Conservation (phyloP, 1,140 invertebrate genomes). For the Coboldia fuscipes region DNA sequence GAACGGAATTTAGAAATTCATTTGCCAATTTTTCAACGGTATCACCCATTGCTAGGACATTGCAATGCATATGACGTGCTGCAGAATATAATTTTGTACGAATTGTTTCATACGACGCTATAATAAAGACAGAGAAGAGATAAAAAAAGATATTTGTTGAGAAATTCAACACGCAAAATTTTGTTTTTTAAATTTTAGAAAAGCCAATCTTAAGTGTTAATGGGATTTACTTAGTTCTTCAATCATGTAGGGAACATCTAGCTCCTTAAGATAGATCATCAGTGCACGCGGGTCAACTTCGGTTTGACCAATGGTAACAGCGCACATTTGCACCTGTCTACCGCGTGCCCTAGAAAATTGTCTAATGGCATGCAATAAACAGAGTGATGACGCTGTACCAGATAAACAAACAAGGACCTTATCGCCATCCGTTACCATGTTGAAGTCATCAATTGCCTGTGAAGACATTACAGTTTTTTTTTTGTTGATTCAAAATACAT, state of each 20-base stretch:
- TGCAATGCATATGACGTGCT: constrained; percentile 55
- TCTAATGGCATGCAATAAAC: constrained; percentile 58
- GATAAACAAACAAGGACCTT: constrained; percentile 67
- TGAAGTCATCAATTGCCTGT: constrained; percentile 58
- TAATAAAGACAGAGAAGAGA: neutral
- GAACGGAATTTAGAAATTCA: constrained; percentile 62
- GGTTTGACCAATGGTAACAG: constrained; percentile 33
- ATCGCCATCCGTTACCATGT: constrained; percentile 70
- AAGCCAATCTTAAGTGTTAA: too few species aligned
- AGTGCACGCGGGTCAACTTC: constrained; percentile 40
- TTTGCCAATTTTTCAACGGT: constrained; percentile 69
- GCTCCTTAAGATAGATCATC: constrained; percentile 39
- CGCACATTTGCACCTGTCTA: constrained; percentile 51
- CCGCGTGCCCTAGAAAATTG: constrained; percentile 57
- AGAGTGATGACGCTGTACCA: constrained; percentile 59
- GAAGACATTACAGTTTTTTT: constrained; percentile 6
- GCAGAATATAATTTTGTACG: constrained; percentile 36
- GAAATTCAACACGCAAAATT: too few species aligned
- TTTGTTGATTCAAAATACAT: neutral
- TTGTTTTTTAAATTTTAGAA: too few species aligned
- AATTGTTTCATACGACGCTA: neutral
- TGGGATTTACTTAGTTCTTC: constrained; percentile 24
- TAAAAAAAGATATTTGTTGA: too few species aligned
- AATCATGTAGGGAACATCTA: constrained; percentile 49
- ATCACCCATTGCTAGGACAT: constrained; percentile 69